Evolutionary conservation across 2,888 invertebrate species (phyloP).

Genomic region (Caenorhabditis sp.): DNA sequence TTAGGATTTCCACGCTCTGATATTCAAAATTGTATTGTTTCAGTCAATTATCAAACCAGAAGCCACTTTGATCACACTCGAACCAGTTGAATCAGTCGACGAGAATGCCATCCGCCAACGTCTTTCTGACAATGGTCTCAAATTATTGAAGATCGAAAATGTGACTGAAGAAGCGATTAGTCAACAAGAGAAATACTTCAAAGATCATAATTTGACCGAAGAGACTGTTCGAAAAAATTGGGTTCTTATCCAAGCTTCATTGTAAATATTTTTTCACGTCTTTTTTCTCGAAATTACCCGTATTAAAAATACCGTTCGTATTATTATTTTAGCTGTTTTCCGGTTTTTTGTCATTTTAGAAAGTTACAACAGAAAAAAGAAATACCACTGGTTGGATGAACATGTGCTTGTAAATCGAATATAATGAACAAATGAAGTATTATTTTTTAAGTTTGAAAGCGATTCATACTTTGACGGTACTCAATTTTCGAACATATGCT

Average conservation of each 20-base stretch:
- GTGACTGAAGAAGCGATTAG: slow-evolving; percentile 41
- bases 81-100: slow-evolving; percentile 43
- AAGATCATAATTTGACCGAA: slow-evolving; percentile 37
- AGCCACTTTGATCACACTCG: slow-evolving; percentile 47
- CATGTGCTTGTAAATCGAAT: neutral
- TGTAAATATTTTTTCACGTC: slow-evolving; percentile 21
- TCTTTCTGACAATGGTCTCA: slow-evolving; percentile 19
- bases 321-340: neutral
- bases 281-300: neutral
- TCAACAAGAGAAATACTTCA: slow-evolving; percentile 46
- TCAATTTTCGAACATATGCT: neutral
- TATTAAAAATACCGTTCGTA: neutral
- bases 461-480: too few species aligned
- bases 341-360: neutral
- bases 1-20: too few species aligned
- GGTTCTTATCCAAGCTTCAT: slow-evolving; percentile 35
- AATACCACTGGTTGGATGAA: neutral
- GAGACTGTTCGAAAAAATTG: slow-evolving; percentile 22
- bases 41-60: slow-evolving; percentile 43
- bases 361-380: too few species aligned
- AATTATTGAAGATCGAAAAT: slow-evolving; percentile 28
- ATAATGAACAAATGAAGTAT: neutral
- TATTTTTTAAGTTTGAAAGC: too few species aligned
- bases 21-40: slow-evolving; percentile 1
- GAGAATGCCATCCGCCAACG: slow-evolving; percentile 27